Evolutionary conservation across 2,888 invertebrate genomes (phyloP), one percentile per base, ranked within the genome.

Genomic region (Diarsia rubi): DNA sequence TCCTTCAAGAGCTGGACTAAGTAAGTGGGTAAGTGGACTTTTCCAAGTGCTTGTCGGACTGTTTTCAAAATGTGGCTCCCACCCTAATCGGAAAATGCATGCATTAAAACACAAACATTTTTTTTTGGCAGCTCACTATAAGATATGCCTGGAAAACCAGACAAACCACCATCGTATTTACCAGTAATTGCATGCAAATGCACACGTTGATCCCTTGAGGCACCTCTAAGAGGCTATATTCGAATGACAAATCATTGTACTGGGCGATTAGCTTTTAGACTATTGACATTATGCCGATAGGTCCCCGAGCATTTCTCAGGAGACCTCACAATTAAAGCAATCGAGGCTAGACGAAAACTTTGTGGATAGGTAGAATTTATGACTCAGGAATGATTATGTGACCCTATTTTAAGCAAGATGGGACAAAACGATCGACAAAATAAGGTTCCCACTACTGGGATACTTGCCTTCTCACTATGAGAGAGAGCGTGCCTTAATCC

Each of bases 231-330:
- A 54, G 45, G 19, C 59, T 42, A 54, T 57, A 49, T n/a, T 59
- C 59, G 14, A 68, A 57, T 78, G 67, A 27, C 67, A 72, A 67
- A 68, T 79, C 57, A 67, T 64, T 52, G 52, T 54, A 3, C 24
- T 62, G 37, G 42, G 66, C 73, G n/a, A 80, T 80, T 74, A 59
- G 42, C 14, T 68, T 59, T 64, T 11, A 62, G 47, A 54, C 65
- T 73, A 66, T 63, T 62, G 80, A 31, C 31, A 62, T 66, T 60
- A 65, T 47, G 47, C 19, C 65, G 62, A 79, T 73, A 80, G 57
- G 49, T 57, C 12, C 24, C 24, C 21, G n/a, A n/a, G 19, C 8
- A 21, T 47, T 21, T 54, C 80, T 62, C 47, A 3, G 2, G 78
- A 73, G 80, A 67, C 24, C 9, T n/a, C n/a, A 44, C 73, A 44